Evolutionary conservation across 2,113 vertebrate genomes (phyloP).

Genomic region (Macrotis lagotis): DNA sequence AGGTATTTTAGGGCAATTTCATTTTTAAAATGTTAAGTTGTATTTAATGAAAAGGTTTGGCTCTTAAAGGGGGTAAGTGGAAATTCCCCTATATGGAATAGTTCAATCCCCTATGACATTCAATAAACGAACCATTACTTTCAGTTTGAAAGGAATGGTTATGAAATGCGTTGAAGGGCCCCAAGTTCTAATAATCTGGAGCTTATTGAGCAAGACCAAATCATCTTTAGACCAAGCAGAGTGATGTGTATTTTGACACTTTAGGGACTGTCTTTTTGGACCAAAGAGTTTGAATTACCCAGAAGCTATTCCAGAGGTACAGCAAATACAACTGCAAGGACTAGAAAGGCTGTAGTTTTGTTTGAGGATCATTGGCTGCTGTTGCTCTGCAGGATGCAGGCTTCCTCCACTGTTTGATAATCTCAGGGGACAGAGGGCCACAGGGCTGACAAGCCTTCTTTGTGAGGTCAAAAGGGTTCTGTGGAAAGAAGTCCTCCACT

Average conservation of each 20-base stretch:
- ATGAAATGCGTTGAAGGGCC: not conserved
- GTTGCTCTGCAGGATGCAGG: not conserved
- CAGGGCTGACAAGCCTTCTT: not conserved
- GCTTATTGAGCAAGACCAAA: not conserved
- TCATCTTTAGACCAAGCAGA: not conserved
- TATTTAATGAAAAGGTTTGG: not conserved
- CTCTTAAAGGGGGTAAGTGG: conserved; percentile 7
- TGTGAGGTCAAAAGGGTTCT: not conserved
- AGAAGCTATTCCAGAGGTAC: not conserved
- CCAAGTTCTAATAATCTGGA: not conserved
- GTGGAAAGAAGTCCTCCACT: not conserved
- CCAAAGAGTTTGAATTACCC: not conserved
- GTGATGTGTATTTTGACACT: too few species aligned
- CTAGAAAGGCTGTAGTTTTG: not conserved
- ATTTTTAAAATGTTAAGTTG: not conserved
- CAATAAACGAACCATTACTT: conserved; percentile 22
- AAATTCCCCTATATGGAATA: not conserved
- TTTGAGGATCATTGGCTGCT: not conserved
- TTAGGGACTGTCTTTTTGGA: not conserved
- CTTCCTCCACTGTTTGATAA: not conserved
- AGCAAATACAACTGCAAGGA: not conserved
- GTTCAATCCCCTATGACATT: not conserved
- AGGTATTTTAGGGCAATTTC: conserved; percentile 27
- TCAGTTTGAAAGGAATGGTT: not conserved
- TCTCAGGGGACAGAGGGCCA: not conserved